Evolutionary conservation across 2,113 vertebrate genomes (phyloP).

Genomic region (Lampris megalopsis): DNA sequence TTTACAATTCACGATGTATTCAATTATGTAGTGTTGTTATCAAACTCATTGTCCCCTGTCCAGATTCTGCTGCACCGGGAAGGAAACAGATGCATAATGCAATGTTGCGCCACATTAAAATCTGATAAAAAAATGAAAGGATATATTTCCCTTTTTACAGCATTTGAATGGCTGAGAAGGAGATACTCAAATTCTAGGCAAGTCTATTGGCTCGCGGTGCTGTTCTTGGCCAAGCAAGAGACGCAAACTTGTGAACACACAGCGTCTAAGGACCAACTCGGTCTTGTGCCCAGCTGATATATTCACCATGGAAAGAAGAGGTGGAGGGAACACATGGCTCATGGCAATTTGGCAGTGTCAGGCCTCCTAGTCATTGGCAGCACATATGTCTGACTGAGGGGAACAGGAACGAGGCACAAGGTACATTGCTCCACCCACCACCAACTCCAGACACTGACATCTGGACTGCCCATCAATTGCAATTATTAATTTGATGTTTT

Average conservation of each 20-base stretch:
- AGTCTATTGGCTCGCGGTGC: too few species aligned
- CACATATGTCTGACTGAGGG: slow-evolving; percentile 40
- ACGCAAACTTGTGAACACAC: too few species aligned
- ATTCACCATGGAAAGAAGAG: slow-evolving; percentile 7
- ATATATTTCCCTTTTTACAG: too few species aligned
- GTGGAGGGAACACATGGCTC: slow-evolving; percentile 34
- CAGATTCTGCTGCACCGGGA: slow-evolving; percentile 21
- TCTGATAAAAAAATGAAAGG: too few species aligned
- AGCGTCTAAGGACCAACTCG: too few species aligned
- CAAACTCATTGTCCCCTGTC: slow-evolving; percentile 48
- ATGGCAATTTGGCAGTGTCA: slow-evolving; percentile 25
- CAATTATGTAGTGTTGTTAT: slow-evolving; percentile 74
- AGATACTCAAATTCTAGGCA: too few species aligned
- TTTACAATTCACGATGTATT: slow-evolving; percentile 56
- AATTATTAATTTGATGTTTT: slow-evolving; percentile 79
- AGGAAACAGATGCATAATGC: background rate
- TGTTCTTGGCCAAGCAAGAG: too few species aligned
- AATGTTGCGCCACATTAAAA: too few species aligned
- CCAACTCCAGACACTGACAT: slow-evolving; percentile 54
- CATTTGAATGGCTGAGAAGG: too few species aligned
- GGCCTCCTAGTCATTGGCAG: slow-evolving; percentile 19
- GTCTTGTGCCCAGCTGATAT: background rate
- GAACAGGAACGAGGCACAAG: slow-evolving; percentile 27
- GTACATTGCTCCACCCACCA: slow-evolving; percentile 30
- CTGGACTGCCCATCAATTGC: slow-evolving; percentile 73